Percentiles rank a stretch among this genome's conserved stretches.
These are phyloP conservation scores for Hydrotaea diabolus DNA, from an alignment of 2,888 invertebrate genomes.

Conservation along the genomic window DNA sequence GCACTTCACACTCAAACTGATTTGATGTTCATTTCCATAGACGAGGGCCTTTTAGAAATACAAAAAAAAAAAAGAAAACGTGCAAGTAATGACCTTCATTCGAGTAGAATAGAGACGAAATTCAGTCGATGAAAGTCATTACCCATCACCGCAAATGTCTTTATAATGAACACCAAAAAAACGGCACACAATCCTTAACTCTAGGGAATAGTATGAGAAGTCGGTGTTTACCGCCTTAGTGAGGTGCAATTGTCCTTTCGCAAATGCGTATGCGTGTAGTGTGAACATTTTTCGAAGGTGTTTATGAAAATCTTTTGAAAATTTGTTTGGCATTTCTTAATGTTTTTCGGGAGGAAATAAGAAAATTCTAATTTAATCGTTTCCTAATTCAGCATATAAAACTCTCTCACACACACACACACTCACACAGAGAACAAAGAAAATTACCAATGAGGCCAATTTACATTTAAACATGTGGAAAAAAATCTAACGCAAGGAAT, in stretches of 20 bases:
- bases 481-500: not conserved
- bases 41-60: too few species aligned
- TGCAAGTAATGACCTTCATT: too few species aligned
- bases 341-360: not conserved
- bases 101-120: too few species aligned
- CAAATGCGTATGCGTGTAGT: not conserved
- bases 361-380: slow-evolving; percentile 28
- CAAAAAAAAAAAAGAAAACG: too few species aligned
- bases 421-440: not conserved
- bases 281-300: not conserved
- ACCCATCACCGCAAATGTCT: too few species aligned
- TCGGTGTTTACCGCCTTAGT: too few species aligned
- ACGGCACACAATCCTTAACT: too few species aligned
- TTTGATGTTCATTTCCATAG: too few species aligned
- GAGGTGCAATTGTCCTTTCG: not conserved
- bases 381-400: slow-evolving; percentile 11
- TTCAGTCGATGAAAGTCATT: too few species aligned
- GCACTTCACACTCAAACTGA: too few species aligned
- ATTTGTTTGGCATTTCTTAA: not conserved
- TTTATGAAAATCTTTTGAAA: not conserved
- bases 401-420: not conserved
- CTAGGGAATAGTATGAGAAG: too few species aligned
- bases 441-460: slow-evolving; percentile 1
- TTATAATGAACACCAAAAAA: too few species aligned
- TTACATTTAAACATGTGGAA: slow-evolving; percentile 3